Base-by-base conservation (phyloP, 1,140 invertebrate species). In the Popillia japonica region DNA sequence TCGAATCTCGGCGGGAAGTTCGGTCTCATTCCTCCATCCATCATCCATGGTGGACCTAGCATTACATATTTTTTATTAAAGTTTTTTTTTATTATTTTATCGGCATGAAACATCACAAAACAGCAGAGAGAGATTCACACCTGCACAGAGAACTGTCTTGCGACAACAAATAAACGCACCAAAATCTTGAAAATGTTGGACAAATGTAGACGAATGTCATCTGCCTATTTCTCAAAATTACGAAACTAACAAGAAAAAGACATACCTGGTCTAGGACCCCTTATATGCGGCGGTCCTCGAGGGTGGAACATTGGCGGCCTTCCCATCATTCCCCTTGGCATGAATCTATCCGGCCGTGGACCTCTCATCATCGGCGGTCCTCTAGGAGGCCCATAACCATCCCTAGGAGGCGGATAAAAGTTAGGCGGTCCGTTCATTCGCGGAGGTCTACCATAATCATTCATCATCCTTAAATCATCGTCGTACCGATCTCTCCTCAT, bases 301-400 rank as follows among this genome's bases (percentile, higher is more conserved):
- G 87, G 87, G 85, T 89, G 88, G 79, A 89, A 89, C 85, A 89
- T 89, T 41, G 87, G 85, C n/a, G 89, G 89, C 78, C 88, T 86
- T 81, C 83, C 83, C 73, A 83, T 79, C 10, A 84, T 83, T 78
- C 87, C 81, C 44, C 87, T 85, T 1, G 87, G 84, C 40, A 86
- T 87, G 80, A 88, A 89, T 10, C 82, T 84, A 48, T 89, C 88
- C 11, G 88, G 87, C 72, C 88, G 88, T 77, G 87, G 85, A 0
- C 81, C 80, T 68, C 82, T 80, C 78, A 87, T 80, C 8, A 85
- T 80, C 0, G 84, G 84, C 7, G 79, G 78, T 10, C 86, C 84
- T 64, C 84, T 82, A 3, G 79, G 84, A 2, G 77, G 86, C n/a
- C 84, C 81, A 78, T 81, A 82, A 10, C 78, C 78, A 77, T 82